Percentiles rank a stretch among this genome's conserved stretches.
These are phyloP conservation scores for Tipula helvola DNA, from an alignment of 2,888 invertebrate species.

Conservation along the genomic window DNA sequence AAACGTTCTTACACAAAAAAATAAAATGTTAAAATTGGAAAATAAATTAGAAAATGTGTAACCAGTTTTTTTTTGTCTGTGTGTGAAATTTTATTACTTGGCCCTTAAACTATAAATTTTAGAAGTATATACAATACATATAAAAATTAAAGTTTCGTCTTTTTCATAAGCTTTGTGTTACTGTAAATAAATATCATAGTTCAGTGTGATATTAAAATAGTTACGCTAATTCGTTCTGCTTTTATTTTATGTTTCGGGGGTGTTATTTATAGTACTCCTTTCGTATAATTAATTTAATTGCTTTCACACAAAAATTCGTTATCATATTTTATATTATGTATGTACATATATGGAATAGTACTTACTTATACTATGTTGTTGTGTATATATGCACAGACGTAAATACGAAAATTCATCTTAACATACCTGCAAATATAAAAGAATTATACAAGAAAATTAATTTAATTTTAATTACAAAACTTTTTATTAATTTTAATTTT, in stretches of 20 bases:
- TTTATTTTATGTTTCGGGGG: background rate
- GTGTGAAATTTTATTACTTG: background rate
- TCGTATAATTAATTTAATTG: background rate
- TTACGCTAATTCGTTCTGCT: background rate
- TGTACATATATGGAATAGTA: background rate
- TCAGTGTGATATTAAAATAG: background rate
- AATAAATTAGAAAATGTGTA: background rate
- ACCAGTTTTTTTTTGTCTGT: background rate
- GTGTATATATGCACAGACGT: background rate
- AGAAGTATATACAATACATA: background rate
- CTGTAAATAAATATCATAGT: background rate
- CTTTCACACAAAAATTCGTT: background rate
- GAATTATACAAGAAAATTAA: background rate
- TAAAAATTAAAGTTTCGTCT: background rate
- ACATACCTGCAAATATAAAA: background rate
- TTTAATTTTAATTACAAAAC: background rate
- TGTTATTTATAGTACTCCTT: background rate
- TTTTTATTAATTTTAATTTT: background rate
- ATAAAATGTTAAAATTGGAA: too few relatives aligned
- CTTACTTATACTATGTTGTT: background rate
- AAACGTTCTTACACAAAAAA: background rate
- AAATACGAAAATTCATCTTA: background rate
- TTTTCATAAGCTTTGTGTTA: background rate
- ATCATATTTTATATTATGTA: background rate
- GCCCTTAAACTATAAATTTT: background rate